Evolutionary conservation across 2,113 vertebrate genomes (phyloP), one percentile per base, ranked within the genome.

Genomic region (Rafetus swinhoei): DNA sequence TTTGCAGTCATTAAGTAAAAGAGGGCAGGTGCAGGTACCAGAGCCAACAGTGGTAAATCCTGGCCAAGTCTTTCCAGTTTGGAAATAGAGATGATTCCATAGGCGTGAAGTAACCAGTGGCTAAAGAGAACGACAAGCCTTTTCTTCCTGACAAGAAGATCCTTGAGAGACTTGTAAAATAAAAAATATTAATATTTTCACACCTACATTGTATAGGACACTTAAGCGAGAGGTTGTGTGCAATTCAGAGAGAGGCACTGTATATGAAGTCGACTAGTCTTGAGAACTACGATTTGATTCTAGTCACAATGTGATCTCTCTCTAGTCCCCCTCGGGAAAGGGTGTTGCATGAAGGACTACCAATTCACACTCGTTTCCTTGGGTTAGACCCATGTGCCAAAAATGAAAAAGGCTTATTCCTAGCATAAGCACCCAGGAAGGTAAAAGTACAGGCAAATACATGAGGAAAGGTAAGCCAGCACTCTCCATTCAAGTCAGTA

Each of bases 21-120:
- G 15, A 99, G 98, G 35, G 99, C 98, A 22, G 99, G 99, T 3
- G 99, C 98, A 0, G 99, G 99, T 1, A 99, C 99, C 29, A 99
- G 93, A 50, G 99, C 99, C 93, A 99, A 85, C 76, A 99, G 97
- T 0, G 99, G 99, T 77, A 99, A 96, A 94, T 99, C 99, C 92
- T 99, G 98, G 83, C 99, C 98, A 8, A 99, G 97, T 83, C 98
- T 99, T 96, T 99, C 99, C 97, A 99, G 95, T 91, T 99, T 98
- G 89, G 99, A 99, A 97, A 99, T 99, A 35, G 99, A 99, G 97
- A 99, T 98, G 88, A 99, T 99, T 86, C 99, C 99, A 18, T 99
- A 99, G 1, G 99, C 99, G 16, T 99, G 99, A 72, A 99, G 98
- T n/a, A 99, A 94, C 99, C 99, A 99, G 93, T 99, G 99, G 95